Percentiles rank a stretch among this genome's conserved stretches.
Conservation (phyloP, 1,140 invertebrate species). For the Philopotamus ludificatus region DNA sequence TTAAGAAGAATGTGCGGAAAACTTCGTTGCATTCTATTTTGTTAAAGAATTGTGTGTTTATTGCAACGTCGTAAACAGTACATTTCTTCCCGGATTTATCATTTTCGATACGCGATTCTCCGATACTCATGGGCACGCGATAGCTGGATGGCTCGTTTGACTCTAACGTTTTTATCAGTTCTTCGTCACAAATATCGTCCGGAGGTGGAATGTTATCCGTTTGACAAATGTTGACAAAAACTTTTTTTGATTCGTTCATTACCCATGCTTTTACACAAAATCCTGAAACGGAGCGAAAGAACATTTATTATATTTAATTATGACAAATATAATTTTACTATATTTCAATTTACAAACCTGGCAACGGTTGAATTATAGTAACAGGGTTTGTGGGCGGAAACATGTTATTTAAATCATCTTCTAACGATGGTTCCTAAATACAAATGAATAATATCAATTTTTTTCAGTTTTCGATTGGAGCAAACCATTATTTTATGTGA, state of each 20-base stretch:
- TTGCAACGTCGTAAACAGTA: constrained; percentile 74
- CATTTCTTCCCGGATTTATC: constrained; percentile 74
- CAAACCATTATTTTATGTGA: too few relatives aligned
- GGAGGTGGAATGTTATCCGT: constrained; percentile 75
- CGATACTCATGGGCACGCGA: constrained; percentile 86
- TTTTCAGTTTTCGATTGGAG: too few relatives aligned
- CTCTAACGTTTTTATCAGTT: constrained; percentile 69
- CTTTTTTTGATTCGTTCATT: constrained; percentile 65
- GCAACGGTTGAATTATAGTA: constrained; percentile 16
- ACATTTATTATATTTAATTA: not conserved
- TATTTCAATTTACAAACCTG: not conserved
- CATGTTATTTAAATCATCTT: constrained; percentile 14
- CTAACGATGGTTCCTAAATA: constrained; percentile 4
- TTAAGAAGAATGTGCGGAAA: constrained; percentile 74
- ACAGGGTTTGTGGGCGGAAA: constrained; percentile 16
- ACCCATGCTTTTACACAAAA: constrained; percentile 80
- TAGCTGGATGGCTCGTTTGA: constrained; percentile 71
- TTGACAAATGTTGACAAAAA: constrained; percentile 79
- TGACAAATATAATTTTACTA: not conserved
- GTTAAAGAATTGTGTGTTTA: constrained; percentile 70
- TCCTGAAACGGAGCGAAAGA: constrained; percentile 57
- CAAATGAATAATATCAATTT: not conserved
- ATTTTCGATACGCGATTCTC: constrained; percentile 70
- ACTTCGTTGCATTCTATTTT: constrained; percentile 67
- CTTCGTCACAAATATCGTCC: constrained; percentile 74